Evolutionary conservation across 2,888 invertebrate species (phyloP).

Genomic region (Drosophila cognata): DNA sequence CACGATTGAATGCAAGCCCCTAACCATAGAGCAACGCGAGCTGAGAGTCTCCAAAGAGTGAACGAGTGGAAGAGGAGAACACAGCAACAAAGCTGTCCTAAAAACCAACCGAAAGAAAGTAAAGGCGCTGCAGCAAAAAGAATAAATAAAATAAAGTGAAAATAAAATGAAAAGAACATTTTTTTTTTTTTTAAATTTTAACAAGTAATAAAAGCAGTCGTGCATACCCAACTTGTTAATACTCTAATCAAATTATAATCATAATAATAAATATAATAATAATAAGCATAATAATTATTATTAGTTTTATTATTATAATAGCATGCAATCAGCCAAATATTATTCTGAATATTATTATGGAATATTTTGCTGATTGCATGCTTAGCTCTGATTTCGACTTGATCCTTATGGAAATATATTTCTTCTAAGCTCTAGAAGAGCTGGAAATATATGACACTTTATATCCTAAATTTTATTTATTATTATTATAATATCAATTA

Average conservation of each 20-base stretch:
- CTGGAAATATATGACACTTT: background rate
- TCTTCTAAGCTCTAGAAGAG: background rate
- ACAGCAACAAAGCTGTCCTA: conserved; percentile 62
- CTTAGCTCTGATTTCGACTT: background rate
- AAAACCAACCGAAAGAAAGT: conserved; percentile 49
- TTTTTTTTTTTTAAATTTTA: background rate
- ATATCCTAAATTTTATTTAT: background rate
- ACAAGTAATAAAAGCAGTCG: background rate
- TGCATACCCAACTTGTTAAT: background rate
- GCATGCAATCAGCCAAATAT: background rate
- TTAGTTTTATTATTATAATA: too few species aligned
- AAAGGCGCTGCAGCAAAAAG: conserved; percentile 40
- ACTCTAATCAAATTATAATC: background rate
- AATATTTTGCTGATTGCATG: background rate
- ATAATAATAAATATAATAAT: background rate
- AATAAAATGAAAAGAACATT: conserved; percentile 59
- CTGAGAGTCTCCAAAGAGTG: background rate
- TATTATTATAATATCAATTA: accelerated
- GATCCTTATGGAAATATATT: background rate
- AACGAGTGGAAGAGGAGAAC: conserved; percentile 6
- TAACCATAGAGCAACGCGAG: conserved; percentile 8
- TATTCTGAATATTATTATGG: background rate
- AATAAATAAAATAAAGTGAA: conserved; percentile 22
- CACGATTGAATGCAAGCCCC: conserved; percentile 72
- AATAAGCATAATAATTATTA: too few species aligned